Evolutionary conservation across 2,797 vertebrate genomes (phyloP).

Genomic region (Tokudaia muenninki): DNA sequence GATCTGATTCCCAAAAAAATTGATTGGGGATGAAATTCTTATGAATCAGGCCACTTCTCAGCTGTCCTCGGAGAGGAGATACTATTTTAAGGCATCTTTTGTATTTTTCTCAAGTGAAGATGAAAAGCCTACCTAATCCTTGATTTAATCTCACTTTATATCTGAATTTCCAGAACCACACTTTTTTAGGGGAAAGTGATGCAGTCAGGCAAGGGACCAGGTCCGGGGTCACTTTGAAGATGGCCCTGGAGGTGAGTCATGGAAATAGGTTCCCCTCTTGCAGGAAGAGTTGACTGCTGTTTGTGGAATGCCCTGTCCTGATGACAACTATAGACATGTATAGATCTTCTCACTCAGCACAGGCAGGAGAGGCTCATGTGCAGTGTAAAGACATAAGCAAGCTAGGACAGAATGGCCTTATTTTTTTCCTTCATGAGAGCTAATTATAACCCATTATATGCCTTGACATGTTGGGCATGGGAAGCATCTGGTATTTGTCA

Average conservation of each 20-base stretch:
- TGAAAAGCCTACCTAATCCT: neutral
- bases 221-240: neutral
- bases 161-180: slow-evolving; percentile 39
- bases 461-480: slow-evolving; percentile 16
- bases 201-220: neutral
- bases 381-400: slow-evolving; percentile 31
- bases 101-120: slow-evolving; percentile 62
- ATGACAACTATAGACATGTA: neutral
- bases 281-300: neutral
- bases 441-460: neutral
- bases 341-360: neutral
- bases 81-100: slow-evolving; percentile 60
- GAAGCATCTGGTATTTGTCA: slow-evolving; percentile 20
- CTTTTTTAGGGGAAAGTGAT: neutral
- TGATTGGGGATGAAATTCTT: slow-evolving; percentile 39
- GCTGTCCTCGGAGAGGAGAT: slow-evolving; percentile 26
- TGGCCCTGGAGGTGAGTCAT: neutral
- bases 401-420: neutral
- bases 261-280: neutral
- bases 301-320: neutral
- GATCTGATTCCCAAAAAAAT: neutral
- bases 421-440: neutral
- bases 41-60: slow-evolving; percentile 42
- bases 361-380: neutral
- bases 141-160: slow-evolving; percentile 57